Conservation (phyloP, 2,888 invertebrate genomes). For the Embidobia sp. region DNA sequence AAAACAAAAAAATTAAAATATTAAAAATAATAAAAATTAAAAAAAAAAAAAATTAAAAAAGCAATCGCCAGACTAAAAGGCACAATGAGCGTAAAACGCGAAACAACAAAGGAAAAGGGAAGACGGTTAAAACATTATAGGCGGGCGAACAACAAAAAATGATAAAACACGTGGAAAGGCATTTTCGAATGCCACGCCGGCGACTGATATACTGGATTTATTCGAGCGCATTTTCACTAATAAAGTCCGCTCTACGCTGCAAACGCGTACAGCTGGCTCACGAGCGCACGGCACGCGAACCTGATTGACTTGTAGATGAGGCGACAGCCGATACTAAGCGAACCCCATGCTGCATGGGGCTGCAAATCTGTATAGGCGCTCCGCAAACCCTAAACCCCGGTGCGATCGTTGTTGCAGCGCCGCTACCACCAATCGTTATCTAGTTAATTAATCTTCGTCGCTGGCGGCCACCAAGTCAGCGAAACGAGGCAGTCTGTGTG, state of each 20-base stretch:
- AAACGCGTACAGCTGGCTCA: constrained; percentile 70
- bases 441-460: constrained; percentile 80
- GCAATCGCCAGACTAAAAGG: too few species aligned
- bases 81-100: too few species aligned
- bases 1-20: too few species aligned
- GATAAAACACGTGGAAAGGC: constrained; percentile 6
- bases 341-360: constrained; percentile 57
- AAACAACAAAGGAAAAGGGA: too few species aligned
- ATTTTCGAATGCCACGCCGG: constrained; percentile 10
- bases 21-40: too few species aligned
- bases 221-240: constrained; percentile 53
- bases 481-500: constrained; percentile 44
- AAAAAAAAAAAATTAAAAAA: too few species aligned
- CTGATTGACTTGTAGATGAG: constrained; percentile 82
- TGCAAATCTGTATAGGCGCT: constrained; percentile 44
- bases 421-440: constrained; percentile 73
- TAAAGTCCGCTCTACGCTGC: constrained; percentile 50
- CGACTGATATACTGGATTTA: constrained; percentile 44
- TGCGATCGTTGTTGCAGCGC: constrained; percentile 23
- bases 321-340: constrained; percentile 78
- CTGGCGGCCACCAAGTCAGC: constrained; percentile 66
- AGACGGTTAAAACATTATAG: constrained; percentile 5
- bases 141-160: constrained; percentile 11
- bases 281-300: constrained; percentile 79
- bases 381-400: constrained; percentile 37